Percentiles rank a stretch among this genome's conserved stretches.
Evolutionary conservation across 2,888 invertebrate species (phyloP).

Genomic region (Synergus itoensis): DNA sequence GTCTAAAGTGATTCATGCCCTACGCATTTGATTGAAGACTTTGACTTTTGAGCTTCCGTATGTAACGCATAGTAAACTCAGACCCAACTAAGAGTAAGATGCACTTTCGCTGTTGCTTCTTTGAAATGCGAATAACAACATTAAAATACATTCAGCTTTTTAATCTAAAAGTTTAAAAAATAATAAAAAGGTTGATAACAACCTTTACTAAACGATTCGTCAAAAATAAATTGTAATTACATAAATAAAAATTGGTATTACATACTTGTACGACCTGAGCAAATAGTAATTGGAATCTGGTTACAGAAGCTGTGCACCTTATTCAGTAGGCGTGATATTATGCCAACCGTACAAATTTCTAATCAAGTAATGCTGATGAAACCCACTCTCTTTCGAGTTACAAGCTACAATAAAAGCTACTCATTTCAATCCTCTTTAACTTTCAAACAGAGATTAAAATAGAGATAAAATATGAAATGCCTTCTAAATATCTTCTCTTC

Average conservation of each 20-base stretch:
- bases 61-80: constrained; percentile 14
- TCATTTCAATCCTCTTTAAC: not conserved
- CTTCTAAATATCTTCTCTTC: too few species aligned
- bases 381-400: not conserved
- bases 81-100: not conserved
- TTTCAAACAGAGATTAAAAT: not conserved
- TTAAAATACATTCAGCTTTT: not conserved
- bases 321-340: not conserved
- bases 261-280: not conserved
- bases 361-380: not conserved
- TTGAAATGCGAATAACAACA: not conserved
- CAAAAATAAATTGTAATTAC: not conserved
- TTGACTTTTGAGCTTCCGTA: constrained; percentile 29
- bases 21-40: constrained; percentile 21
- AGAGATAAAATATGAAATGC: not conserved
- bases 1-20: constrained; percentile 18
- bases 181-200: not conserved
- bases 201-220: not conserved
- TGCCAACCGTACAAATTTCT: not conserved
- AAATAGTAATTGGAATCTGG: not conserved
- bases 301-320: not conserved
- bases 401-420: not conserved
- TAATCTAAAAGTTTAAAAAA: not conserved
- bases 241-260: not conserved
- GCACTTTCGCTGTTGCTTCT: constrained; percentile 14